phyloP scores from a whole-genome alignment of 2,113 vertebrate species.

The Mionectes macconnelli region DNA sequence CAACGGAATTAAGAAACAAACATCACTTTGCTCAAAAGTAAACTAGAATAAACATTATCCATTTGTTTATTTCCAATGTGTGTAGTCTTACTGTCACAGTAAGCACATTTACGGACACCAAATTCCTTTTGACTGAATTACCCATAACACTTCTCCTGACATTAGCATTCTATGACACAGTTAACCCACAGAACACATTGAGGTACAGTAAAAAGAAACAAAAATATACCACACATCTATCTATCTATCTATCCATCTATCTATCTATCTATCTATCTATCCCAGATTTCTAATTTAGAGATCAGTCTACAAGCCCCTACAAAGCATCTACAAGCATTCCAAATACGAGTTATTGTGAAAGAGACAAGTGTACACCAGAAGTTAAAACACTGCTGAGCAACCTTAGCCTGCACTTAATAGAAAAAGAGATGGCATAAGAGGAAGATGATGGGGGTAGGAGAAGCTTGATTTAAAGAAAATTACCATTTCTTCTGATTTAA shows the following conservation, averaged over 20 bases:
- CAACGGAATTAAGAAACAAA: background rate
- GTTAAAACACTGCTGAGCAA: background rate
- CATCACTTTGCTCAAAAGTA: background rate
- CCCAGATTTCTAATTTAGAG: background rate
- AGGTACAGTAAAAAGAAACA: background rate
- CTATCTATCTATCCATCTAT: no score
- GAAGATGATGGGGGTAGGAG: background rate
- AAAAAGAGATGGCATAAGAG: background rate
- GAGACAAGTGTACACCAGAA: background rate
- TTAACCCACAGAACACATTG: background rate
- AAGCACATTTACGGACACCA: background rate
- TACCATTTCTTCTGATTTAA: slow-evolving; percentile 88
- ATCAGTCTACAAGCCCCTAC: background rate
- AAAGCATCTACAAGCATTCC: background rate
- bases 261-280: no score
- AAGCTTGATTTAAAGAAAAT: background rate
- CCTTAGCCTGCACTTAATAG: background rate
- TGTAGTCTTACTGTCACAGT: background rate
- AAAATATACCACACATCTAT: background rate
- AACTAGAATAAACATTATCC: background rate
- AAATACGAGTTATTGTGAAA: background rate
- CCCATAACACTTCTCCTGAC: background rate
- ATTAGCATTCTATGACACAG: background rate
- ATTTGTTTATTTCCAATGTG: background rate
- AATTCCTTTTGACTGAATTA: background rate